phyloP scores from a whole-genome alignment of 2,113 vertebrate genomes.

The Calidris pygmaea region DNA sequence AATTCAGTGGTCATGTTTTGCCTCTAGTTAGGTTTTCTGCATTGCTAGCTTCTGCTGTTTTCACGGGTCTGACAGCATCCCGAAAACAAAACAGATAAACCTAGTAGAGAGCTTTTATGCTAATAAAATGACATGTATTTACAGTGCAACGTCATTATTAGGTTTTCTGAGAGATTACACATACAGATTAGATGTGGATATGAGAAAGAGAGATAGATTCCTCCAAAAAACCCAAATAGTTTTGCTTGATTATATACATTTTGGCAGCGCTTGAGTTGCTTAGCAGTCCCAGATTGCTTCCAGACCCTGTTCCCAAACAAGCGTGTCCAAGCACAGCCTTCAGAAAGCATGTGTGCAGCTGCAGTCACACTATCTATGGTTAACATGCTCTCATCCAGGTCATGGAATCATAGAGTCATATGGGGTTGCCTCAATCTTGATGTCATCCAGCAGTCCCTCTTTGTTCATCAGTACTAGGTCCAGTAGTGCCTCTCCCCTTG shows the following conservation, averaged over 20 bases:
- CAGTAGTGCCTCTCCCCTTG: too few relatives aligned
- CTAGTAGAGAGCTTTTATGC: neutral
- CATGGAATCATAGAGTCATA: too few relatives aligned
- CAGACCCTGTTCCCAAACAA: neutral
- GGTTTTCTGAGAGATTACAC: neutral
- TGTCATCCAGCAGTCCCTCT: too few relatives aligned
- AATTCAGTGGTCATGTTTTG: neutral
- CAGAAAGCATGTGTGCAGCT: neutral
- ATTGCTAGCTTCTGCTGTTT: neutral
- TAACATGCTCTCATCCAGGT: neutral
- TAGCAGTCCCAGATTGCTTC: neutral
- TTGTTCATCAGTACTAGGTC: too few relatives aligned
- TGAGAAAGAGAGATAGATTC: neutral
- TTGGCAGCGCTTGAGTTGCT: neutral
- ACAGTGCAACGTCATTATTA: neutral
- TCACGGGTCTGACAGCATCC: neutral
- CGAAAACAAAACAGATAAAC: neutral
- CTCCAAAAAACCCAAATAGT: neutral
- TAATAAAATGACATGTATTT: neutral
- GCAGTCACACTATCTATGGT: neutral
- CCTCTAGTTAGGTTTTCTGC: neutral
- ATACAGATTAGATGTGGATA: neutral
- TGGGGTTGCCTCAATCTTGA: too few relatives aligned
- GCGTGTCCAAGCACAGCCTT: neutral
- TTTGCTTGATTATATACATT: neutral